Conservation (phyloP, 1,140 invertebrate genomes). For the Tetramorium alpestre region DNA sequence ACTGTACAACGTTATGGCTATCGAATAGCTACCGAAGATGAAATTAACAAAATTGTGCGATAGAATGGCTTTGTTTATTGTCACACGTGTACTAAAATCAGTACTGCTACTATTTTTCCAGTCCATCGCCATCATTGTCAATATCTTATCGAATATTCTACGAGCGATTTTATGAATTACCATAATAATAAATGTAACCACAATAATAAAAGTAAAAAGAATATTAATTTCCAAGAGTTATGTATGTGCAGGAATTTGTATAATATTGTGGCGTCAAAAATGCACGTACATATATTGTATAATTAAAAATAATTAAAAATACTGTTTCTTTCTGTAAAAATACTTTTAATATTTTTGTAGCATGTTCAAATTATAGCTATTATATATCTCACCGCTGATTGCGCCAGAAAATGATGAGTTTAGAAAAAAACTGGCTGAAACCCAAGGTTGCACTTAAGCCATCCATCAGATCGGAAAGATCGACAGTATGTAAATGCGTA, state of each 20-base stretch:
- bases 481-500: neutral
- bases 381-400: constrained; percentile 11
- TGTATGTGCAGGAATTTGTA: neutral
- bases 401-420: constrained; percentile 4
- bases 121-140: neutral
- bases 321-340: neutral
- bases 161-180: neutral
- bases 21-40: neutral
- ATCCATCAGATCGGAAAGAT: constrained; percentile 2
- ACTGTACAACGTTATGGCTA: neutral
- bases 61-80: neutral
- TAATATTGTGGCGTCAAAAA: neutral
- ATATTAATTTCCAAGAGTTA: neutral
- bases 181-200: neutral
- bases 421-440: neutral
- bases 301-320: neutral
- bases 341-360: neutral
- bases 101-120: neutral
- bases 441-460: neutral
- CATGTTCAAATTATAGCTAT: neutral
- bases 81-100: neutral
- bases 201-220: neutral
- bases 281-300: neutral
- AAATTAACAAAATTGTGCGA: neutral
- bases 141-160: constrained; percentile 14